Conservation (phyloP, 2,888 invertebrate genomes). For the Limnephilus rhombicus region DNA sequence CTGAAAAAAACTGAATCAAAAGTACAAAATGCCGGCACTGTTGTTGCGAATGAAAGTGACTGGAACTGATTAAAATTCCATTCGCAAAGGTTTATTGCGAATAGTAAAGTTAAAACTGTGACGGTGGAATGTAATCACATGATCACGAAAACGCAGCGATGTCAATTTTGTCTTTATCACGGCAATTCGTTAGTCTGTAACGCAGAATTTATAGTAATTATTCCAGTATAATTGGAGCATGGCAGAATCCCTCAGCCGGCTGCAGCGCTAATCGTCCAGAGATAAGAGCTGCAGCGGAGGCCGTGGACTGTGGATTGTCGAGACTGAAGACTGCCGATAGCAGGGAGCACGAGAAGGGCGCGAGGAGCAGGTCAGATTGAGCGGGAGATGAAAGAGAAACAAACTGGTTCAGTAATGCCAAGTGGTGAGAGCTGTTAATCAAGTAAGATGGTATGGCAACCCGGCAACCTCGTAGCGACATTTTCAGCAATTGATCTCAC, state of each 20-base stretch:
- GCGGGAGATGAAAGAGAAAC: constrained; percentile 51
- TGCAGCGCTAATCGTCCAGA: constrained; percentile 28
- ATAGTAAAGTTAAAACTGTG: neutral
- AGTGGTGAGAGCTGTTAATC: constrained; percentile 46
- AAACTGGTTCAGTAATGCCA: constrained; percentile 47
- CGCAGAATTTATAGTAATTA: constrained; percentile 45
- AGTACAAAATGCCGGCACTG: neutral
- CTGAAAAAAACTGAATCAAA: neutral
- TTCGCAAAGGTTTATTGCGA: neutral
- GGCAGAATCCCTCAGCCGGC: constrained; percentile 31
- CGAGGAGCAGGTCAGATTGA: constrained; percentile 9
- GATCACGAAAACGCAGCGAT: constrained; percentile 6
- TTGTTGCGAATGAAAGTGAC: neutral
- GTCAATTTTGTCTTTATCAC: constrained; percentile 14
- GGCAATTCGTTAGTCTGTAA: constrained; percentile 32
- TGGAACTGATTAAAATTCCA: neutral
- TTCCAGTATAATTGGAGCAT: constrained; percentile 41
- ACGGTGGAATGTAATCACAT: neutral
- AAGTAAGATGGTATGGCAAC: constrained; percentile 4
- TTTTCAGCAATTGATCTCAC: constrained; percentile 35
- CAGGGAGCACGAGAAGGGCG: constrained; percentile 12
- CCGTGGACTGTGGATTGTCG: neutral
- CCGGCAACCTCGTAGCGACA: constrained; percentile 13
- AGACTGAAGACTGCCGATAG: neutral
- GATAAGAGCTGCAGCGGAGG: constrained; percentile 28